A percentile compares a stretch with the other conserved stretches of the same genome.
These are phyloP conservation scores for Oenanthe oenanthe DNA, from an alignment of 2,113 vertebrate species.

Conservation along the genomic window DNA sequence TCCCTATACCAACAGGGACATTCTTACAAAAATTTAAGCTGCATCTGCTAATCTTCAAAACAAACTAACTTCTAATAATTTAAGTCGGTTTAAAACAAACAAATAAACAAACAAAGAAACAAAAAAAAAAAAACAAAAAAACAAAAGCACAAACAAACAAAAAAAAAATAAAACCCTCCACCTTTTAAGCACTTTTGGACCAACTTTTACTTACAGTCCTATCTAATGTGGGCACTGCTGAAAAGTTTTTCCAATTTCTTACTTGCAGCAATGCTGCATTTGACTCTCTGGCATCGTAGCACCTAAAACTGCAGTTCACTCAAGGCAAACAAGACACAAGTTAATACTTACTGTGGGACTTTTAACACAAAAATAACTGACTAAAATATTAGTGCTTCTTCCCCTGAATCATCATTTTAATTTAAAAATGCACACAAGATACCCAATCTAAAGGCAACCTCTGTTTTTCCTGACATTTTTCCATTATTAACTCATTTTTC, in stretches of 20 bases:
- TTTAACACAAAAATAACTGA: constrained; percentile 7
- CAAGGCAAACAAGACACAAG: neutral
- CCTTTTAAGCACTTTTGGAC: neutral
- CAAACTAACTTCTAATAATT: neutral
- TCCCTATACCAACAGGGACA: neutral
- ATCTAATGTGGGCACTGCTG: neutral
- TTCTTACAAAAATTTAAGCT: neutral
- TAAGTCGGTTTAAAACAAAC: too few relatives aligned
- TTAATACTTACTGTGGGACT: neutral
- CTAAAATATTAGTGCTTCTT: constrained; percentile 40
- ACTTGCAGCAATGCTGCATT: neutral
- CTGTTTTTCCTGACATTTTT: constrained; percentile 54
- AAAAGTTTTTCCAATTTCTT: neutral
- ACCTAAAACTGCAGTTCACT: neutral
- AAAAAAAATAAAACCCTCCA: too few relatives aligned
- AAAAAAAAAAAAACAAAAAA: too few relatives aligned
- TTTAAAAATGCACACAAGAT: constrained; percentile 41
- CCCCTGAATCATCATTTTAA: constrained; percentile 3
- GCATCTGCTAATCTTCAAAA: neutral
- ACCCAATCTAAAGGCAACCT: neutral
- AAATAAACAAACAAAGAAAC: too few relatives aligned
- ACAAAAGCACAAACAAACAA: too few relatives aligned
- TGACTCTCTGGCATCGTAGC: neutral
- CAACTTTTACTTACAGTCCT: neutral
- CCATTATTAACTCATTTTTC: constrained; percentile 47